Evolutionary conservation across 2,113 vertebrate species (phyloP).

Genomic region (Typhlomys cinereus): DNA sequence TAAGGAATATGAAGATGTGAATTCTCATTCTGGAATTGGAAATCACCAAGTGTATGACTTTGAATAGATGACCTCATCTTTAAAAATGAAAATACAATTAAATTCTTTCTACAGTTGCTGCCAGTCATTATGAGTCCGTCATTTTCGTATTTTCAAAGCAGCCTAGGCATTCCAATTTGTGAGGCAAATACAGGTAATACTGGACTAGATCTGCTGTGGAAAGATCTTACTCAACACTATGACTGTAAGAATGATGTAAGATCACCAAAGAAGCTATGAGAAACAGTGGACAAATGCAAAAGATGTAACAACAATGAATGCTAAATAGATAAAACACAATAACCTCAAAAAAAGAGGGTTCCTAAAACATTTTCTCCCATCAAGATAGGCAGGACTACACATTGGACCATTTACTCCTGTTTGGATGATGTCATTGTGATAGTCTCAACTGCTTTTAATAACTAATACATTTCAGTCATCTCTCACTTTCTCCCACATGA

Average conservation of each 20-base stretch:
- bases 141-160: constrained; percentile 38
- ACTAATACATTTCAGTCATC: constrained; percentile 75
- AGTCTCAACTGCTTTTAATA: constrained; percentile 79
- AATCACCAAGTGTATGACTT: neutral
- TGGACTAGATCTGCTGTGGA: neutral
- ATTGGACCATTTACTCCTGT: constrained; percentile 80
- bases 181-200: neutral
- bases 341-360: constrained; percentile 29
- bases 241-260: neutral
- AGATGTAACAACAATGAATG: neutral
- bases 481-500: constrained; percentile 82
- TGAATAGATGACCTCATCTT: constrained; percentile 14
- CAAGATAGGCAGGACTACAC: constrained; percentile 71
- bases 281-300: neutral
- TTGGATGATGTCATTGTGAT: constrained; percentile 77
- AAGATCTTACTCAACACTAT: neutral
- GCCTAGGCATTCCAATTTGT: neutral
- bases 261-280: neutral
- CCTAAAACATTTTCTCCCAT: constrained; percentile 62
- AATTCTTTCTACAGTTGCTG: constrained; percentile 32
- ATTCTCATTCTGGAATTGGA: neutral
- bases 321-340: neutral
- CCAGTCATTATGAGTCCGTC: neutral
- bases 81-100: constrained; percentile 16
- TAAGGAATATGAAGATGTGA: neutral